phyloP scores from a whole-genome alignment of 2,888 invertebrate genomes.

The Diplolepis rosae region DNA sequence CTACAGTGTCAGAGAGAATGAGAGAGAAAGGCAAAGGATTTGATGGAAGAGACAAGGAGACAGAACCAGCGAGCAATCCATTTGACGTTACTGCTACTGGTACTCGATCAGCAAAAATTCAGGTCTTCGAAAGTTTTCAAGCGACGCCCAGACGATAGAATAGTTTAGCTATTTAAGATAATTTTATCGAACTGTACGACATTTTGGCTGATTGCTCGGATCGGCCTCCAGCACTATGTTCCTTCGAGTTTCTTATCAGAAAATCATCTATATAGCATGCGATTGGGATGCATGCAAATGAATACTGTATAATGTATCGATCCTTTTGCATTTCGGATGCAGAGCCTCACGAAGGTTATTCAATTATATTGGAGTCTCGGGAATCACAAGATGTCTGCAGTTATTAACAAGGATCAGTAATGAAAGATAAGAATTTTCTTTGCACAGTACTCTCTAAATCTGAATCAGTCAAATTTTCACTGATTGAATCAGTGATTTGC shows the following conservation, averaged over 20 bases:
- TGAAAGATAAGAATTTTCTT: background rate
- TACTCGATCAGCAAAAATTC: slow-evolving; percentile 29
- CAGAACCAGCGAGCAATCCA: slow-evolving; percentile 1
- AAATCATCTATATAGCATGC: slow-evolving; percentile 11
- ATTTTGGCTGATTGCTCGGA: slow-evolving; percentile 18
- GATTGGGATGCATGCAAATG: slow-evolving; percentile 18
- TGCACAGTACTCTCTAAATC: too few species aligned
- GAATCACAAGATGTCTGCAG: background rate
- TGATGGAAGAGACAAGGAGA: slow-evolving; percentile 19
- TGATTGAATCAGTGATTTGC: too few species aligned
- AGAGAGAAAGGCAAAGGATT: slow-evolving; percentile 4
- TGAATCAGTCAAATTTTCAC: too few species aligned
- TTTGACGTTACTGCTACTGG: slow-evolving; percentile 20
- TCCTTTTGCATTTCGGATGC: slow-evolving; percentile 7
- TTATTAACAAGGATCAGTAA: slow-evolving; percentile 1
- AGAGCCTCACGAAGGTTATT: slow-evolving; percentile 10
- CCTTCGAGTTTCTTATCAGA: slow-evolving; percentile 2
- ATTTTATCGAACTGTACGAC: slow-evolving; percentile 28
- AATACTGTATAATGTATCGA: slow-evolving; percentile 15
- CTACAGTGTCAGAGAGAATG: slow-evolving; percentile 32
- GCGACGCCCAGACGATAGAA: slow-evolving; percentile 10
- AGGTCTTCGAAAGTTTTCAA: slow-evolving; percentile 16
- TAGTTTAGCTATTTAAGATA: slow-evolving; percentile 28
- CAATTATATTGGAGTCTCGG: background rate
- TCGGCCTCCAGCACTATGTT: background rate